Evolutionary conservation across 2,113 vertebrate genomes (phyloP), one percentile per base, ranked within the genome.

Genomic region (Crotalus helleri): DNA sequence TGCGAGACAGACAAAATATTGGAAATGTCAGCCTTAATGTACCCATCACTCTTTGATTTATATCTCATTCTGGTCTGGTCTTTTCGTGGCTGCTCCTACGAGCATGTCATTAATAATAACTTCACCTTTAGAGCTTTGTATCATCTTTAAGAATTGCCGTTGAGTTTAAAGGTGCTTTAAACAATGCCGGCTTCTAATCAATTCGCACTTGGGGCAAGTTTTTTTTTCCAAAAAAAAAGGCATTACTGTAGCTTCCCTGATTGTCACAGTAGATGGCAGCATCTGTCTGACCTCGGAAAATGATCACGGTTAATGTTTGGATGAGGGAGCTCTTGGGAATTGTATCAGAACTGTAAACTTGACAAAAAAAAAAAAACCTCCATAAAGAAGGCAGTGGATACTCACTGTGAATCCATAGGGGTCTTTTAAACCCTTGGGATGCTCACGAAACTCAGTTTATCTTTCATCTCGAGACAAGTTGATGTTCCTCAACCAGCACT

Each of bases 21-120:
- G 91, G 91, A 93, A 94, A 94, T 94, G 92, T 91, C 93, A 93
- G 69, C 88, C 53, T 81, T 94, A 93, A 95, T 94, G 91, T 90
- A 91, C 90, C 94, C 90, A 94, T 95, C 93, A 95, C 69, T 88
- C 61, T 64, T 39, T 95, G 94, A 95, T 93, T 94, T 94, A 95
- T 95, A 85, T 93, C 85, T 93, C 90, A 88, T 93, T 91, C 90
- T 91, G 3, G 0, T 91, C 51, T 88, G 88, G 90, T 61, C 90
- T 39, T 53, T 85, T 59, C 55, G 26, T 89, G 92, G 93, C 91
- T 92, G 51, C 74, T 85, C 53, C 88, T 90, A 90, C 59, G 89
- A 53, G 53, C 94, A 89, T 90, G 92, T 92, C 92, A 95, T 95
- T 91, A 92, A 91, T 95, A 94, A 95, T 86, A 91, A 53, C 92